Evolutionary conservation across 2,888 invertebrate genomes (phyloP), one percentile per base, ranked within the genome.

Genomic region (Phalera bucephala): DNA sequence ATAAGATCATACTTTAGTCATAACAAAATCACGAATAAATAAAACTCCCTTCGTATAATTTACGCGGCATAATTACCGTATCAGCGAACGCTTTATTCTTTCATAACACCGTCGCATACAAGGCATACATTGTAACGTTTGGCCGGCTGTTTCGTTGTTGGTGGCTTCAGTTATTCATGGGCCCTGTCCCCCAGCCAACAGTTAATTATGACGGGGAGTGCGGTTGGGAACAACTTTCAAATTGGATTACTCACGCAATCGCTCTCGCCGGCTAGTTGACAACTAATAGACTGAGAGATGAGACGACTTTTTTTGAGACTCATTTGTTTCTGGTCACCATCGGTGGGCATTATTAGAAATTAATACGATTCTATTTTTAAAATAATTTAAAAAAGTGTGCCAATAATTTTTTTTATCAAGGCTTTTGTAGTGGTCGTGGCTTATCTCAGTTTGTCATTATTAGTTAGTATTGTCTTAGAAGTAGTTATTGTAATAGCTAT

Each of bases 141-240:
- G 40, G 38, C 36, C 53, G 45, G 58, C 40, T 50, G 36, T 43
- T 45, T 43, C 43, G 50, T 52, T 55, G 61, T 60, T 57, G 52
- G 39, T 56, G 50, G 54, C 39, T 60, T 82, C 65, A 80, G 63
- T 79, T 78, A 85, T 85, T 85, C 83, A 84, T 72, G 64, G 52
- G 51, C 38, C 48, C 45, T 63, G 73, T 67, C 67, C 69, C n/a
- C 70, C 53, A 38, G 49, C 61, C 68, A 56, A 53, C 59, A 67
- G 80, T 82, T 84, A 81, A 85, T 82, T 81, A 82, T 74, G 72
- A 75, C 66, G 64, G 46, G 63, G 58, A 40, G 39, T 32, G 47
- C 42, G 59, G 59, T 60, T 59, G 56, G 63, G 70, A 67, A 53
- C 60, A 70, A 80, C 75, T 80, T 81, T 73, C 72, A 80, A 76